These are phyloP conservation scores for Aplysina aerophoba DNA, from an alignment of 37 sponge, comb jelly and placozoan species.

Conservation along the genomic window DNA sequence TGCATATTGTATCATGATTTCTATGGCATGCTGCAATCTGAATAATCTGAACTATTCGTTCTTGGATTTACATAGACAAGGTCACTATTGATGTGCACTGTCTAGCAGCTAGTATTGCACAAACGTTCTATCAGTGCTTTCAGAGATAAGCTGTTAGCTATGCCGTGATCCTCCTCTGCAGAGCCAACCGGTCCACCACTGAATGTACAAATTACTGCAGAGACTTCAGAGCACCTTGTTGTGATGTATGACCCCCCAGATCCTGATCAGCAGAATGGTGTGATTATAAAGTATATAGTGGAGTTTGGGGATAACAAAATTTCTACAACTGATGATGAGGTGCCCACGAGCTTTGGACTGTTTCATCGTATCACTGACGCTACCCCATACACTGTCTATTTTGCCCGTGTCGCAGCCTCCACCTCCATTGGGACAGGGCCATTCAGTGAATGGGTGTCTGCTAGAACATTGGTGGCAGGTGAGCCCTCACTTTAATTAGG, in stretches of 20 bases:
- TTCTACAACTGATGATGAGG: not conserved
- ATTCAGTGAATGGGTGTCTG: slow-evolving; percentile 1
- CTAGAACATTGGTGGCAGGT: not conserved
- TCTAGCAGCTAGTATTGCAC: no score
- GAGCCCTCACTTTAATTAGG: not conserved
- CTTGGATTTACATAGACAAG: no score
- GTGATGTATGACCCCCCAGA: not conserved
- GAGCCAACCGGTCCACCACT: slow-evolving; percentile 10
- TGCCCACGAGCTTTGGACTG: not conserved
- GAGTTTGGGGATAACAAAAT: not conserved
- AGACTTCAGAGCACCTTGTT: not conserved
- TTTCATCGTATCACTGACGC: not conserved
- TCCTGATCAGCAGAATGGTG: not conserved
- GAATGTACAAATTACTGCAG: not conserved
- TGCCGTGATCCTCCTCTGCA: not conserved
- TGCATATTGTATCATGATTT: no score
- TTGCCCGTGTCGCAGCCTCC: slow-evolving; percentile 4
- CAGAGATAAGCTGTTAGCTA: no score
- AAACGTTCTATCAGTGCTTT: no score
- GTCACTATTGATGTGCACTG: no score
- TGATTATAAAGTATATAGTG: not conserved
- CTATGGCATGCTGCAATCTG: no score
- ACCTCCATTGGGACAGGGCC: slow-evolving; percentile 10
- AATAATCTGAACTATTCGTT: no score
- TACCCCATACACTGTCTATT: not conserved